These are phyloP conservation scores for Drosophila aff. DNA, from an alignment of 1,140 invertebrate genomes.

Conservation along the genomic window DNA sequence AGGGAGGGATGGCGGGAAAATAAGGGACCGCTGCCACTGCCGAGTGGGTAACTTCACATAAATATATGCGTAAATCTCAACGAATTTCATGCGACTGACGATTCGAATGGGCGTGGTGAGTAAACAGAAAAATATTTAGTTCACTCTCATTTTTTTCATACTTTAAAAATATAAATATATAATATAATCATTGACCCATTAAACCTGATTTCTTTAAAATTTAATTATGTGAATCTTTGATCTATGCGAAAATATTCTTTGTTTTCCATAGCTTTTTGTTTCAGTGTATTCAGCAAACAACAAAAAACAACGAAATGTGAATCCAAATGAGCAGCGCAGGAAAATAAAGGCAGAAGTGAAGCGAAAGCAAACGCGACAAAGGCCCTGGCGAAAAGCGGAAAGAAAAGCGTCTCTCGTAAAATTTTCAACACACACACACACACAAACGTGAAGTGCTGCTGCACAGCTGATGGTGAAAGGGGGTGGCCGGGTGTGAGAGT, in stretches of 20 bases:
- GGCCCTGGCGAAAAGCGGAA: conserved; percentile 44
- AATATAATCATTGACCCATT: no score
- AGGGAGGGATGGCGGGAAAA: neutral
- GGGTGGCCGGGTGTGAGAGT: neutral
- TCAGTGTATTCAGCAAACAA: conserved; percentile 15
- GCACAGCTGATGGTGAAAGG: neutral
- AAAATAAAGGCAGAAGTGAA: conserved; percentile 42
- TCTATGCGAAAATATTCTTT: neutral
- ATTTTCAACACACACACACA: conserved; percentile 41
- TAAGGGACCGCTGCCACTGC: conserved; percentile 5
- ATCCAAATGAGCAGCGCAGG: conserved; percentile 57
- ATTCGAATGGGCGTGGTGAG: conserved; percentile 46
- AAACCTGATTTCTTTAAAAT: neutral
- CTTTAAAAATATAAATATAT: neutral
- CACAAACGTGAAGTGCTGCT: conserved; percentile 13
- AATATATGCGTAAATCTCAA: conserved; percentile 79
- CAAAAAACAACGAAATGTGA: conserved; percentile 50
- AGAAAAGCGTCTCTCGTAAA: conserved; percentile 63
- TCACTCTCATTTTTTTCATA: no score
- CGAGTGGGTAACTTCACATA: conserved; percentile 32
- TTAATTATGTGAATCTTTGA: neutral
- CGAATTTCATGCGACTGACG: conserved; percentile 65
- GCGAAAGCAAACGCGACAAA: conserved; percentile 44
- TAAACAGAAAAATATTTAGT: neutral
- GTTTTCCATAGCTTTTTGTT: neutral